Conservation (phyloP, 2,888 invertebrate genomes). For the Apodemia zela region DNA sequence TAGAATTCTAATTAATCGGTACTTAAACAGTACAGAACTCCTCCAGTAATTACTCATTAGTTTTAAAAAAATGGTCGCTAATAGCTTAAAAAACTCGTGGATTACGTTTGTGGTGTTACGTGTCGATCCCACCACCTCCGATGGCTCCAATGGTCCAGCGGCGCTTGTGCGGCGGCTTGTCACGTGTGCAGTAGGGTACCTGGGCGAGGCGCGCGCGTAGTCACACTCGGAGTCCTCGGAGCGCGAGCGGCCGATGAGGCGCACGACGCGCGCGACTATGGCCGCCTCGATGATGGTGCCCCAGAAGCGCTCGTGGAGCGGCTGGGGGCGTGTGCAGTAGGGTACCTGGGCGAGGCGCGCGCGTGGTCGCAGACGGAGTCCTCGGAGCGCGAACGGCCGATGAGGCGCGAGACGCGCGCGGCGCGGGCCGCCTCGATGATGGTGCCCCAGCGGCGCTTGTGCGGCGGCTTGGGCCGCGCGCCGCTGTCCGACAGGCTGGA, state of each 20-base stretch:
- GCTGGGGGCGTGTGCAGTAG: conserved; percentile 55
- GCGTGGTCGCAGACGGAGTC: conserved; percentile 87
- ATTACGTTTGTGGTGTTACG: too few relatives aligned
- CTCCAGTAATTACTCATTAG: too few relatives aligned
- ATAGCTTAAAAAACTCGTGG: too few relatives aligned
- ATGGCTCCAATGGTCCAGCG: too few relatives aligned
- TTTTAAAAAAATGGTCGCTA: too few relatives aligned
- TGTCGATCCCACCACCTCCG: too few relatives aligned
- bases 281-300: conserved; percentile 93
- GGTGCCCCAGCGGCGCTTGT: conserved; percentile 90
- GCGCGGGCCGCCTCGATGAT: conserved; percentile 92
- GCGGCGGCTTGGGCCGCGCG: conserved; percentile 74
- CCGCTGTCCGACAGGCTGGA: conserved; percentile 55
- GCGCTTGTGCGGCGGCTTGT: conserved; percentile 83
- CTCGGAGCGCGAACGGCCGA: conserved; percentile 89
- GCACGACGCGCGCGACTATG: conserved; percentile 87
- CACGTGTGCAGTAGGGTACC: conserved; percentile 54
- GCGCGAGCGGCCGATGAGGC: conserved; percentile 87
- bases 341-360: conserved; percentile 77
- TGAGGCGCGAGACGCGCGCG: conserved; percentile 88
- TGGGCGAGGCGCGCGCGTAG: conserved; percentile 78
- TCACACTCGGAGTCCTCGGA: conserved; percentile 92
- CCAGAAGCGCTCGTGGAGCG: conserved; percentile 88
- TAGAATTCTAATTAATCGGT: too few relatives aligned
- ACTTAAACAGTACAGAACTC: too few relatives aligned